Conservation (phyloP, 2,113 vertebrate species). For the Tichodroma muraria region DNA sequence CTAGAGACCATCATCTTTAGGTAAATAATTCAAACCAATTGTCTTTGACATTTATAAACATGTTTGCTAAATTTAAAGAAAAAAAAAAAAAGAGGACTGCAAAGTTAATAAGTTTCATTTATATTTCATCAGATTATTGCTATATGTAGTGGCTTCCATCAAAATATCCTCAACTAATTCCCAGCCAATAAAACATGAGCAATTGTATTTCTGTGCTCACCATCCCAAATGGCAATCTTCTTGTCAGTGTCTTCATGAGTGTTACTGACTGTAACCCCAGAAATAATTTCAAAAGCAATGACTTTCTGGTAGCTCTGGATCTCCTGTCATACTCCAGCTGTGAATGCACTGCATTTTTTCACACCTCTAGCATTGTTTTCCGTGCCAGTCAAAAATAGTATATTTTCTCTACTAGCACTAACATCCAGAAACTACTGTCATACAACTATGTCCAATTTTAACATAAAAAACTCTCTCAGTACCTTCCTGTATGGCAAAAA, state of each 20-base stretch:
- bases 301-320: background rate
- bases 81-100: background rate
- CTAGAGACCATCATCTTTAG: background rate
- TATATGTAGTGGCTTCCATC: background rate
- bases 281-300: background rate
- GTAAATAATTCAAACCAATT: background rate
- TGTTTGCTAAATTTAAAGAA: background rate
- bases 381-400: background rate
- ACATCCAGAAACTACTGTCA: background rate
- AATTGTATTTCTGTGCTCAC: background rate
- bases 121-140: background rate
- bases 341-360: background rate
- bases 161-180: background rate
- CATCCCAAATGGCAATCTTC: background rate
- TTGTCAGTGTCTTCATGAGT: background rate
- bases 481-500: background rate
- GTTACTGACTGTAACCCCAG: background rate
- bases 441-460: background rate
- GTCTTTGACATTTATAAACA: background rate
- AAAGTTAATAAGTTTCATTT: background rate
- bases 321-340: background rate
- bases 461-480: background rate
- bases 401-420: background rate
- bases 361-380: background rate
- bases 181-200: background rate